Base-by-base conservation (phyloP, 1,140 invertebrate genomes). In the Philotrypesis tridentata region DNA sequence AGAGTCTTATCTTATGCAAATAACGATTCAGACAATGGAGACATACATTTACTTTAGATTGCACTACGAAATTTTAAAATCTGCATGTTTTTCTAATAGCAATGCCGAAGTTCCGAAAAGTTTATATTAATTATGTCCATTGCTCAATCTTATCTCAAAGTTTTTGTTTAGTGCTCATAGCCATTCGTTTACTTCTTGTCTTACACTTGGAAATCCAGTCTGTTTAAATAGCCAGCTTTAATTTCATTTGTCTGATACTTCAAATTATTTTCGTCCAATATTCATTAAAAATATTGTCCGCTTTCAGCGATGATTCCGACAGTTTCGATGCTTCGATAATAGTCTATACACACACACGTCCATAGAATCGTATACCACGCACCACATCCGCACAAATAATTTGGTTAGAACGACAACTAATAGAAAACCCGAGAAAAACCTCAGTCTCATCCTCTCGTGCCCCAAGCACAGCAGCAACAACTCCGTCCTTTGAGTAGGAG, bases 361-460 rank as follows among this genome's bases (percentile, higher is more conserved):
- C 27, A 4, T 29, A 7, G 4, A 55, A 55, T 55, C 17, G 48
- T n/a, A 55, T n/a, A 55, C 48, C 48, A 55, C n/a, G n/a, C 14
- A 55, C 48, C 14, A 74, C 40, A 74, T 60, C 14, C 37, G 21
- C 29, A 48, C 27, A 17, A 17, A 40, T 43, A 3, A 27, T 23
- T 63, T 9, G 25, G 55, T 1, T 72, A 55, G 25, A 70, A 33
- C n/a, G 14, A 72, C 43, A 81, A 80, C 67, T 73, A 63, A 43
- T 73, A 29, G 63, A 65, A n/a, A n/a, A 73, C 21, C 61, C 63
- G 31, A 40, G 72, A 68, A 75, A 72, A 55, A 81, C 55, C 63
- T 81, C 79, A 81, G 79, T 81, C 79, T 81, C 79, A 75, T 81
- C 29, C 29, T 81, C 63, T 75, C 33, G 63, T 81, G 25, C 3